A percentile compares a stretch with the other conserved stretches of the same genome.
Conservation (phyloP, 2,797 vertebrate species). For the Hoplostethus mediterraneus region DNA sequence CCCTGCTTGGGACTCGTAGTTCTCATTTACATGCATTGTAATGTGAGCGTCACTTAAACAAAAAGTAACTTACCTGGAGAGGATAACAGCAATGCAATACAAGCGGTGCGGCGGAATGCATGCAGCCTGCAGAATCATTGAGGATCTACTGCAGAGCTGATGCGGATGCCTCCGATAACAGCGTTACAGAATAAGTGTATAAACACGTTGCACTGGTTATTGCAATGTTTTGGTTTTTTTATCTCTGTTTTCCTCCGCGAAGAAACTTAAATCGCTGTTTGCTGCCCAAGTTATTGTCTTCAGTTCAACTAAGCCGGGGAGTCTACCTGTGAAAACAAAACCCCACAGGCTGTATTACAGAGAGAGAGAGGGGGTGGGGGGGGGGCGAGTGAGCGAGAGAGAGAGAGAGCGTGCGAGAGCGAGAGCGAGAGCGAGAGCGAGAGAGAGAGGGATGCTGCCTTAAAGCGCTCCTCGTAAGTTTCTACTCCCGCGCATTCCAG, state of each 20-base stretch:
- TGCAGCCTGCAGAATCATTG: not conserved
- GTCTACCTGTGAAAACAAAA: too few species aligned
- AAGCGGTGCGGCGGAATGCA: not conserved
- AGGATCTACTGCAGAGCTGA: not conserved
- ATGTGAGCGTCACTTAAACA: not conserved
- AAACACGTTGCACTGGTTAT: too few species aligned
- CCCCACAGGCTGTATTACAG: not conserved
- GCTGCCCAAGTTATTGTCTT: too few species aligned
- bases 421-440: constrained; percentile 6
- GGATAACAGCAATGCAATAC: too few species aligned
- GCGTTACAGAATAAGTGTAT: too few species aligned
- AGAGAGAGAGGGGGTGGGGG: too few species aligned
- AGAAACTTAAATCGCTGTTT: too few species aligned
- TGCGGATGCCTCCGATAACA: too few species aligned
- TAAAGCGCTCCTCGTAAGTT: not conserved
- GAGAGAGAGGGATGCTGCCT: constrained; percentile 10
- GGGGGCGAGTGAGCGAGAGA: not conserved
- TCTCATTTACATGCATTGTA: not conserved
- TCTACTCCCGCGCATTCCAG: too few species aligned
- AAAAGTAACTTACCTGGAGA: not conserved
- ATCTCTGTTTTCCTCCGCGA: not conserved
- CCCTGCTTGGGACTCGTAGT: too few species aligned
- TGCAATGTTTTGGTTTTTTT: too few species aligned
- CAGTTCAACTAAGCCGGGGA: too few species aligned
- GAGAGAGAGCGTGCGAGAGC: not conserved